Evolutionary conservation across 2,797 vertebrate species (phyloP), one percentile per base, ranked within the genome.

Genomic region (Menidia menidia): DNA sequence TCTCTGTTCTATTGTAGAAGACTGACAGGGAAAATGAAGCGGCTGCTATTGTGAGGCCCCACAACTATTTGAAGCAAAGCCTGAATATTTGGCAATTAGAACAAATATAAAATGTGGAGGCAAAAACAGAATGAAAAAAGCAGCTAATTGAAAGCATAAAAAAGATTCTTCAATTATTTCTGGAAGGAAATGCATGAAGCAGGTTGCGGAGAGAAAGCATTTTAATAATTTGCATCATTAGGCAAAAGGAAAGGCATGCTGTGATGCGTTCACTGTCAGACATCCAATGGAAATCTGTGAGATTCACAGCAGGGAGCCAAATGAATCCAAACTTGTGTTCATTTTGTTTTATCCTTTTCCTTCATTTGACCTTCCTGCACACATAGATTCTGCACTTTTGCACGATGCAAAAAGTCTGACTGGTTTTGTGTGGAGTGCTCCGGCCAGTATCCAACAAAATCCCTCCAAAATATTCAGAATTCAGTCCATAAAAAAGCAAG

Each of bases 121-220:
- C 3, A 59, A 41, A 56, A 51, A 56, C 64, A 5, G 47, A 45
- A 30, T 58, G 31, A 32, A 72, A 51, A 42, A 69, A 54, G 51
- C 39, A 0, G 35, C 51, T 88, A 88, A 92, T 90, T 91, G 85
- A 90, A 87, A 89, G 86, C 87, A 85, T 81, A 77, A 89, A 92
- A 25, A 91, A 86, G 75, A 87, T 76, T 78, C 84, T 68, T 82
- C 78, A 85, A 84, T 89, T 91, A 89, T 88, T 87, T 89, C 77
- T 83, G 81, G 77, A 78, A 78, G 73, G 78, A 82, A 83, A 79
- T 18, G 70, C 80, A 60, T 64, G 74, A 79, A 87, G 75, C 82
- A 83, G 83, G 78, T 82, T 81, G 77, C 42, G 71, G 71, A 78
- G 63, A 62, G 60, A 81, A 83, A 80, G 67, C 41, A 74, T 82